Percentiles rank a stretch among this genome's conserved stretches.
These are phyloP conservation scores for Mesoligia furuncula DNA, from an alignment of 2,888 invertebrate species.

Conservation along the genomic window DNA sequence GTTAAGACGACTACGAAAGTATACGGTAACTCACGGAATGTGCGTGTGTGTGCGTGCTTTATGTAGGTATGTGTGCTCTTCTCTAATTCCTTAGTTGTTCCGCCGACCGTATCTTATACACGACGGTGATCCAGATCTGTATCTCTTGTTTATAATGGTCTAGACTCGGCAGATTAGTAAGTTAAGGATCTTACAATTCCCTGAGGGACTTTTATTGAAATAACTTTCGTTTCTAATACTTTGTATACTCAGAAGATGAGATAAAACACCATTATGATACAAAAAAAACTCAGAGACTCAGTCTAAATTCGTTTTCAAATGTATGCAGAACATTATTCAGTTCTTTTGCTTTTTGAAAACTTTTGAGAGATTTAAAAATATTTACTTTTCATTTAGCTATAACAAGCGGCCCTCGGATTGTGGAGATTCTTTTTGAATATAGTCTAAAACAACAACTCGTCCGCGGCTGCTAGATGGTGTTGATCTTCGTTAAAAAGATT, in stretches of 20 bases:
- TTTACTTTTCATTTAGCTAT: constrained; percentile 72
- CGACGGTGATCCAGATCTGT: constrained; percentile 53
- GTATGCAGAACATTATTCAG: constrained; percentile 60
- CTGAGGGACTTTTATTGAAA: constrained; percentile 51
- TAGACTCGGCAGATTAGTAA: constrained; percentile 57
- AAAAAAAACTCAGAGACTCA: constrained; percentile 45
- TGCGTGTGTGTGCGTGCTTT: constrained; percentile 33
- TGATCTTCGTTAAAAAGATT: constrained; percentile 56
- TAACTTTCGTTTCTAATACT: constrained; percentile 53
- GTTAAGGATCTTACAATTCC: constrained; percentile 57
- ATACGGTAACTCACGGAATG: constrained; percentile 54
- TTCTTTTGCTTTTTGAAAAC: constrained; percentile 57
- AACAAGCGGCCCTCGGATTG: constrained; percentile 58
- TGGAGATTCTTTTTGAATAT: constrained; percentile 63
- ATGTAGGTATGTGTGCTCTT: constrained; percentile 7
- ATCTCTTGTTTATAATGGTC: constrained; percentile 65
- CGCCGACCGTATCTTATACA: constrained; percentile 43
- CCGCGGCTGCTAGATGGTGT: constrained; percentile 33
- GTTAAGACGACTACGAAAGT: constrained; percentile 71
- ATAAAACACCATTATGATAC: constrained; percentile 48
- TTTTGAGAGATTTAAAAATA: constrained; percentile 62
- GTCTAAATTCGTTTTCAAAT: constrained; percentile 61
- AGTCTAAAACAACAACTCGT: constrained; percentile 59
- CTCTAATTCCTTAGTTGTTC: constrained; percentile 54
- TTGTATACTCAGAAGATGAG: constrained; percentile 40